phyloP scores from a whole-genome alignment of 2,113 vertebrate species.

The Sarotherodon lohbergeri region DNA sequence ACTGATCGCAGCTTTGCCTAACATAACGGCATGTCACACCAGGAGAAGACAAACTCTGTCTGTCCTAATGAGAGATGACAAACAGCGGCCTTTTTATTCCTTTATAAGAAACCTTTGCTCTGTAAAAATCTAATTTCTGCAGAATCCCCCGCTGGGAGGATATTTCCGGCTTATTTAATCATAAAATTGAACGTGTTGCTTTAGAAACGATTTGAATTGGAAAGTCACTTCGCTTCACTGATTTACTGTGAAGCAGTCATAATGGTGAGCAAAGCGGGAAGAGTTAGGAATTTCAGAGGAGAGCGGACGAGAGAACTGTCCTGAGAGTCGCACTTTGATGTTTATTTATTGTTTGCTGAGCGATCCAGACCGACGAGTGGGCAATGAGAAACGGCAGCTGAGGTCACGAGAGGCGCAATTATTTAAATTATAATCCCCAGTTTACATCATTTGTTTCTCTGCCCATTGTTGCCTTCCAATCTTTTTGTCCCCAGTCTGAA shows the following conservation, averaged over 20 bases:
- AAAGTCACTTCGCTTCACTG: constrained; percentile 20
- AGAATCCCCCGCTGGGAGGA: background rate
- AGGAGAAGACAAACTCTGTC: background rate
- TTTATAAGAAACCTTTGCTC: background rate
- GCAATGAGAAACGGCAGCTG: background rate
- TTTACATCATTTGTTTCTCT: constrained; percentile 14
- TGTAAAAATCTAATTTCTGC: constrained; percentile 9
- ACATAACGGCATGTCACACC: background rate
- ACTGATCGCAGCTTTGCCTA: constrained; percentile 2
- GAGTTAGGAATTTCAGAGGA: background rate
- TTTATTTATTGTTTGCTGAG: background rate
- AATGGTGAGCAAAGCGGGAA: background rate
- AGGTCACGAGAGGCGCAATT: constrained; percentile 5
- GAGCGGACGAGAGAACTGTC: background rate
- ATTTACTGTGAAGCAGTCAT: constrained; percentile 1
- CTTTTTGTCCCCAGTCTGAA: background rate
- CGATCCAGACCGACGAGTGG: background rate
- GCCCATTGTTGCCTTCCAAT: background rate
- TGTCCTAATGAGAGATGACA: constrained; percentile 8
- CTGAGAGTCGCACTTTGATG: background rate
- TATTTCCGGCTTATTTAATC: constrained; percentile 23
- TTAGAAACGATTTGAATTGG: background rate
- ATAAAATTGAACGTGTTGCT: constrained; percentile 7
- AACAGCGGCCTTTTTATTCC: background rate
- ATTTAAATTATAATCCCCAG: constrained; percentile 28